A percentile compares a stretch with the other conserved stretches of the same genome.
phyloP scores from a whole-genome alignment of 1,140 invertebrate genomes.

The Aphaenogaster ashmeadi region DNA sequence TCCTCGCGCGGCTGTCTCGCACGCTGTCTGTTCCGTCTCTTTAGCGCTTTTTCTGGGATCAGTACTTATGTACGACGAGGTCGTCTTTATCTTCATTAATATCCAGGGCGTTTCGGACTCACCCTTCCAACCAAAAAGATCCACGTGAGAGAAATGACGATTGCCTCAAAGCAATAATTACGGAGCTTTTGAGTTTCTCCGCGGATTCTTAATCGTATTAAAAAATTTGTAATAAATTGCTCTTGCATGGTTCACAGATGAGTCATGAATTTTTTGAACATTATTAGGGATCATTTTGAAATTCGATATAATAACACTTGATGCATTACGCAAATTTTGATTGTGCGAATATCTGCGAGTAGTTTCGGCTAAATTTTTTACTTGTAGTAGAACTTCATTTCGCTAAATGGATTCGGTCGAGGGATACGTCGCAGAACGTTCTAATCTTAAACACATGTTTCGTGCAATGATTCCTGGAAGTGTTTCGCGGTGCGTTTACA shows the following conservation, averaged over 20 bases:
- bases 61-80: slow-evolving; percentile 12
- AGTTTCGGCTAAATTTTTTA: not conserved
- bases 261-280: not conserved
- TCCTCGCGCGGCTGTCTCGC: slow-evolving; percentile 26
- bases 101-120: not conserved
- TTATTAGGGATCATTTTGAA: not conserved
- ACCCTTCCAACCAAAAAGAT: not conserved
- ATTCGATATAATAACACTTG: not conserved
- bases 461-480: slow-evolving; percentile 70
- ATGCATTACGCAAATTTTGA: not conserved
- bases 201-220: not conserved
- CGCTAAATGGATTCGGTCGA: slow-evolving; percentile 12
- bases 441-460: slow-evolving; percentile 78
- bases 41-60: slow-evolving; percentile 58
- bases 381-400: slow-evolving; percentile 9
- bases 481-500: slow-evolving; percentile 66
- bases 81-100: slow-evolving; percentile 62
- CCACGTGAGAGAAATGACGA: not conserved
- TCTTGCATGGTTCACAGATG: not conserved
- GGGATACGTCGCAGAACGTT: slow-evolving; percentile 29
- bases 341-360: not conserved
- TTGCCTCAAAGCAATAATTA: not conserved
- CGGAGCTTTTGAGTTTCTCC: not conserved
- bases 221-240: not conserved
- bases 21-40: slow-evolving; percentile 67